Conservation (phyloP, 2,797 vertebrate genomes). For the Adrianichthys oophorus region DNA sequence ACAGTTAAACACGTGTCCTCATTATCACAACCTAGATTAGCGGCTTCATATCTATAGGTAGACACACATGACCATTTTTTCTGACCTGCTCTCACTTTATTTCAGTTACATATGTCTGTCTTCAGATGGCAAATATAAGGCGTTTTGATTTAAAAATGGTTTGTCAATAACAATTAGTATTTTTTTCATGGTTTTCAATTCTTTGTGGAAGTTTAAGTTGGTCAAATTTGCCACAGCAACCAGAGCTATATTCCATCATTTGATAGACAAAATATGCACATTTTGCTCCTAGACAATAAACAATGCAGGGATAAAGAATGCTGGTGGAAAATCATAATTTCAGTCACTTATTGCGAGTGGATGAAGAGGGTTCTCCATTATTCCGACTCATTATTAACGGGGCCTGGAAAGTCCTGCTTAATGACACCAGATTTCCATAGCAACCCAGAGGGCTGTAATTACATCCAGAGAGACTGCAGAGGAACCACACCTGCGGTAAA, state of each 20-base stretch:
- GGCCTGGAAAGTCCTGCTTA: slow-evolving; percentile 59
- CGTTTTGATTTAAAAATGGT: no score
- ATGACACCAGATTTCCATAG: slow-evolving; percentile 40
- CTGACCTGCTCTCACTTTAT: slow-evolving; percentile 4
- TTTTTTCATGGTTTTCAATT: no score
- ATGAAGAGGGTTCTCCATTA: slow-evolving; percentile 38
- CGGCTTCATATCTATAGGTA: slow-evolving; percentile 1
- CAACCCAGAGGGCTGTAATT: slow-evolving; percentile 35
- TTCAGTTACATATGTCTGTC: neutral
- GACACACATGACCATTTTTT: neutral
- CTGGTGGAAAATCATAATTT: no score
- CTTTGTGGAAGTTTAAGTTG: no score
- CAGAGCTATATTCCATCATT: no score
- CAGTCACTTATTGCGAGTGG: slow-evolving; percentile 17
- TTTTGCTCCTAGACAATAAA: no score
- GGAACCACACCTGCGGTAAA: slow-evolving; percentile 19
- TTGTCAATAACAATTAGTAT: no score
- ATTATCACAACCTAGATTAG: slow-evolving; percentile 15
- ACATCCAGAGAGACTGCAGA: slow-evolving; percentile 40
- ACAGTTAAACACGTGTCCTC: slow-evolving; percentile 34
- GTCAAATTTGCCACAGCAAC: no score
- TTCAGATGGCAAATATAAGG: slow-evolving; percentile 16
- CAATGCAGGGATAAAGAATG: no score
- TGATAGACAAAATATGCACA: no score
- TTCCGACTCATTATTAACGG: slow-evolving; percentile 43